Evolutionary conservation across 2,113 vertebrate genomes (phyloP), one percentile per base, ranked within the genome.

Genomic region (Porphyrio hochstetteri): DNA sequence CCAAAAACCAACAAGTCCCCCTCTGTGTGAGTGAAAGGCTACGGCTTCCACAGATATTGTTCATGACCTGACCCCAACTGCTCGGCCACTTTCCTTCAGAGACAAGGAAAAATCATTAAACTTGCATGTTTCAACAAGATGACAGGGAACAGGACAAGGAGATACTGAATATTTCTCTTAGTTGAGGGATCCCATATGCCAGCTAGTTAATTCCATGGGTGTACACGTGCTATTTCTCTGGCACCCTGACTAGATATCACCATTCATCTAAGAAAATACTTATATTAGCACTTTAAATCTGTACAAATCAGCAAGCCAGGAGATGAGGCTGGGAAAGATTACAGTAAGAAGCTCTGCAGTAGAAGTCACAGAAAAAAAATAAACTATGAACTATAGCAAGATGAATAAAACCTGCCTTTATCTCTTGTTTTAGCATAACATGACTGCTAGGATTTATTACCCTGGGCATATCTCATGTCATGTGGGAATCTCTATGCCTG

Each of bases 21-120:
- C 35, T 71, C 18, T 11, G 52, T 4, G 12, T 9, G 35, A 76
- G 10, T 14, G 56, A 65, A 74, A 63, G 13, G 28, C 10, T 69
- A 5, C 55, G 69, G 64, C 28, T 74, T 78, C 42, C 29, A 24
- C 28, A 81, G 56, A 36, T 42, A 16, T 0, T 27, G 16, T 10
- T 74, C n/a, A 17, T 18, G 48, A 38, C 56, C 61, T 48, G 27
- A 50, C 24, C 7, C 48, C 25, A 38, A 25, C 8, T 2, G 0
- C 1, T 2, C 12, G 14, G 53, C 13, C 0, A 0, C 21, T 23
- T 27, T 27, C 33, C 46, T 31, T 24, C 27, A 16, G 14, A n/a
- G 16, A 77, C 10, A 74, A 24, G 19, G 20, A 14, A 38, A 57
- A 46, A 28, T 12, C n/a, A 10, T 59, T 11, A 33, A 29, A 29